Evolutionary conservation across 1,140 invertebrate species (phyloP).

Genomic region (Xylocopa sonorina): DNA sequence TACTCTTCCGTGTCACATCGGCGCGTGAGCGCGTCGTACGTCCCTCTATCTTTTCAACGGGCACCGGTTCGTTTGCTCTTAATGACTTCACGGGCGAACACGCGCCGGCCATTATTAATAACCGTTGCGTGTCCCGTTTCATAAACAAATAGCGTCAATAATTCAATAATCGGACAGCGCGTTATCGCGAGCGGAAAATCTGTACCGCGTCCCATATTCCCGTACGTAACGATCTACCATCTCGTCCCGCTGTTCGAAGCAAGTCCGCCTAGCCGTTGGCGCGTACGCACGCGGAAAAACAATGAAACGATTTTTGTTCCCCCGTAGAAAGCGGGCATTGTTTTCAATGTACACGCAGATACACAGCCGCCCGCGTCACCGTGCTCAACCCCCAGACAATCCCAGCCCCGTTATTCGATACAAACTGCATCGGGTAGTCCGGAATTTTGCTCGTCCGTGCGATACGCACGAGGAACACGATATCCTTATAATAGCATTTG

Average conservation of each 20-base stretch:
- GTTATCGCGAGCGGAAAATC: neutral
- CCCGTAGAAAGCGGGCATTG: neutral
- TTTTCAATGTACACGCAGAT: slow-evolving; percentile 20
- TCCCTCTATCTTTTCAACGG: slow-evolving; percentile 6
- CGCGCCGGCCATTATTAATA: slow-evolving; percentile 32
- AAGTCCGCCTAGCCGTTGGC: neutral
- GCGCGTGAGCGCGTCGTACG: neutral
- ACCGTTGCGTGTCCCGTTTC: neutral
- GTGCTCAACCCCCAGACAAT: neutral
- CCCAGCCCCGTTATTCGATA: slow-evolving; percentile 31
- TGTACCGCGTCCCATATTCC: neutral
- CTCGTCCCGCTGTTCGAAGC: neutral
- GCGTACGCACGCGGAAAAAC: neutral
- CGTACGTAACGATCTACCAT: neutral
- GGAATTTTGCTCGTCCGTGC: slow-evolving; percentile 19
- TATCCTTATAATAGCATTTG: slow-evolving; percentile 49
- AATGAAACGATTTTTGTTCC: slow-evolving; percentile 16
- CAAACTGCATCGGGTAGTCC: slow-evolving; percentile 21
- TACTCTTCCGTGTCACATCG: neutral
- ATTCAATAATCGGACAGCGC: neutral
- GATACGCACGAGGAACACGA: slow-evolving; percentile 36
- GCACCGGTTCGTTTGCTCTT: neutral
- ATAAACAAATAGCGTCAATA: slow-evolving; percentile 18
- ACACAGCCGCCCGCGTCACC: neutral
- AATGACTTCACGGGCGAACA: slow-evolving; percentile 5